Conservation (phyloP, 1,140 invertebrate genomes). For the Macrotrachela quadricornifera region DNA sequence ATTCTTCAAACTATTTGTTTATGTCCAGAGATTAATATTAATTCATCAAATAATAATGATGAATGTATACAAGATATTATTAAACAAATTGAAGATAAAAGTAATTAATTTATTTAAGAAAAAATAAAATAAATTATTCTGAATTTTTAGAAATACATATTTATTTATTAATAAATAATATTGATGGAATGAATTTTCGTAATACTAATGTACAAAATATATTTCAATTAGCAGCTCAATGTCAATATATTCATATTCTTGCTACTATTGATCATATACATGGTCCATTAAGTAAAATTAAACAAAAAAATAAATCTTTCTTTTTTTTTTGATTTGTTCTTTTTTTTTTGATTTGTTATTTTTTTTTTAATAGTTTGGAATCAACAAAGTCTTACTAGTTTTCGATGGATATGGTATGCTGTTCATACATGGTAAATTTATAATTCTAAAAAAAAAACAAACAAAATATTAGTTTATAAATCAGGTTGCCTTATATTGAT, state of each 20-base stretch:
- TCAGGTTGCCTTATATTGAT: too few relatives aligned
- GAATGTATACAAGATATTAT: too few relatives aligned
- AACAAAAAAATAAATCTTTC: background rate
- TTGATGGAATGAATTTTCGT: slow-evolving; percentile 58
- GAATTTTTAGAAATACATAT: slow-evolving; percentile 17
- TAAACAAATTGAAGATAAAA: slow-evolving; percentile 10
- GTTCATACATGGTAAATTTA: slow-evolving; percentile 60
- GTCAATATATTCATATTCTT: slow-evolving; percentile 51
- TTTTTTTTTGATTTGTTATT: background rate
- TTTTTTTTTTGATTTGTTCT: too few relatives aligned
- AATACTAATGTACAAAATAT: slow-evolving; percentile 51
- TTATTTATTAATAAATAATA: slow-evolving; percentile 65
- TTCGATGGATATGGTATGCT: slow-evolving; percentile 65
- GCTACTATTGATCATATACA: slow-evolving; percentile 81
- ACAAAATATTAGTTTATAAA: too few relatives aligned
- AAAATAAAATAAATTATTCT: background rate
- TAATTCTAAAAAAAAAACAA: slow-evolving; percentile 11
- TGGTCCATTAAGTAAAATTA: slow-evolving; percentile 53
- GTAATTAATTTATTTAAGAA: slow-evolving; percentile 9
- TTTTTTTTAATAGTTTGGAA: slow-evolving; percentile 54
- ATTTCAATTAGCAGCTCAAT: slow-evolving; percentile 47
- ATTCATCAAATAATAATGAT: background rate
- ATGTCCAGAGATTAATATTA: slow-evolving; percentile 5
- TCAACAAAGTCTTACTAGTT: slow-evolving; percentile 52
- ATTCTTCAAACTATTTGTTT: background rate